A percentile compares a stretch with the other conserved stretches of the same genome.
These are phyloP conservation scores for Chaenodraco wilsoni DNA, from an alignment of 2,797 vertebrate genomes.

Conservation along the genomic window DNA sequence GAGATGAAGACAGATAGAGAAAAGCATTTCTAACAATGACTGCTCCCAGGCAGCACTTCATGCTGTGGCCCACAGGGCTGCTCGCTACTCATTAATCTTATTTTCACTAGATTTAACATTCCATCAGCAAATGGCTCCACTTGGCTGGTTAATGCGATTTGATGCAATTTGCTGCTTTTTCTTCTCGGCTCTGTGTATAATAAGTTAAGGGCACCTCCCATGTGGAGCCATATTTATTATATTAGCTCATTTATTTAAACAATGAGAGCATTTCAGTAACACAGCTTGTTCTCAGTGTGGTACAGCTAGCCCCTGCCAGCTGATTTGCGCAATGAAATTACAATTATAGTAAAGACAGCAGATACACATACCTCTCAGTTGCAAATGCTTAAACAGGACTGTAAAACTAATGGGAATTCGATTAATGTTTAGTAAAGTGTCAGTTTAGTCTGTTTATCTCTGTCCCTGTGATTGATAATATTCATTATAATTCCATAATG, in stretches of 20 bases:
- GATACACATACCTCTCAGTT: constrained; percentile 30
- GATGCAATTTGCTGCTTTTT: constrained; percentile 75
- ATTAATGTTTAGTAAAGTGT: constrained; percentile 25
- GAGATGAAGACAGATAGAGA: constrained; percentile 68
- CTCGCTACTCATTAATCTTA: constrained; percentile 81
- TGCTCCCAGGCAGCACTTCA: constrained; percentile 57
- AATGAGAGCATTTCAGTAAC: constrained; percentile 43
- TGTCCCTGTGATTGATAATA: background rate
- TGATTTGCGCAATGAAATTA: constrained; percentile 43
- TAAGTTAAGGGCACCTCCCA: constrained; percentile 71
- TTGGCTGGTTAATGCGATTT: constrained; percentile 81
- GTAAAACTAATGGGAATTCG: constrained; percentile 36
- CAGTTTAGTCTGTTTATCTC: background rate
- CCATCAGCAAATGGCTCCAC: constrained; percentile 79
- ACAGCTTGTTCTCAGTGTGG: constrained; percentile 48
- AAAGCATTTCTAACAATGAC: constrained; percentile 68
- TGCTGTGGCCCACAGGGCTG: constrained; percentile 65
- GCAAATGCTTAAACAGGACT: constrained; percentile 14
- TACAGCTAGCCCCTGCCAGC: constrained; percentile 17
- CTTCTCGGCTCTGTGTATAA: constrained; percentile 62
- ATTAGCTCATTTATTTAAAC: constrained; percentile 70
- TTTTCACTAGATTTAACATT: constrained; percentile 82
- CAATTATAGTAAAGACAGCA: constrained; percentile 14
- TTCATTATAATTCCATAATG: background rate
- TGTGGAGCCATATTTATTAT: constrained; percentile 64